These are phyloP conservation scores for Mimumesa dahlbomi DNA, from an alignment of 2,888 invertebrate species.

Conservation along the genomic window DNA sequence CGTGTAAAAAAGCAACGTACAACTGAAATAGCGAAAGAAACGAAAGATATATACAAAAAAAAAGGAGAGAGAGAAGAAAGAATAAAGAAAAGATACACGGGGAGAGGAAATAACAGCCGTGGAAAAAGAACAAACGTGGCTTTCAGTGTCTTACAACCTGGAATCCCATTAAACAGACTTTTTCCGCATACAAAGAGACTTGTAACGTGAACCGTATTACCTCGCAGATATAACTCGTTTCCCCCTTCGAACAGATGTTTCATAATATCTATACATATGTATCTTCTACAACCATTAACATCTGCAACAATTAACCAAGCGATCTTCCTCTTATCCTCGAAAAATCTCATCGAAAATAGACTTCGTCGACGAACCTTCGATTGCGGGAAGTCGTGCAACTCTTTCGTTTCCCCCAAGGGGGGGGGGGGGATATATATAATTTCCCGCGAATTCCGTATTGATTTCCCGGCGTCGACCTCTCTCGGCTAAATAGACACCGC, in stretches of 20 bases:
- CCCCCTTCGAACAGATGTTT: background rate
- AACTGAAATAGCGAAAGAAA: background rate
- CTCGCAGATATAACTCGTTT: background rate
- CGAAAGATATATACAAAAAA: no score
- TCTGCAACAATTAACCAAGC: no score
- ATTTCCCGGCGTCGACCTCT: background rate
- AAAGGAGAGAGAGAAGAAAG: background rate
- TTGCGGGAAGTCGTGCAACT: background rate
- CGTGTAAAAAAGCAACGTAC: background rate
- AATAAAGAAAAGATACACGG: background rate
- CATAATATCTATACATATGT: background rate
- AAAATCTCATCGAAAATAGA: no score
- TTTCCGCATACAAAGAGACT: background rate
- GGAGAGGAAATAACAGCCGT: background rate
- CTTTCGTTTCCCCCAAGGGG: no score
- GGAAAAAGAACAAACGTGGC: background rate
- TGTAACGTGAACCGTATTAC: background rate
- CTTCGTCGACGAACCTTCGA: no score
- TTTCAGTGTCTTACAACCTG: background rate
- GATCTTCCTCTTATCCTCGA: no score
- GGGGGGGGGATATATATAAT: background rate
- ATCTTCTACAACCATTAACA: background rate
- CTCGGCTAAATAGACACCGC: background rate
- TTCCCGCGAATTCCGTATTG: background rate
- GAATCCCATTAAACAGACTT: slow-evolving; percentile 3